Base-by-base conservation (phyloP, 2,888 invertebrate genomes). In the Cinara cedri region DNA sequence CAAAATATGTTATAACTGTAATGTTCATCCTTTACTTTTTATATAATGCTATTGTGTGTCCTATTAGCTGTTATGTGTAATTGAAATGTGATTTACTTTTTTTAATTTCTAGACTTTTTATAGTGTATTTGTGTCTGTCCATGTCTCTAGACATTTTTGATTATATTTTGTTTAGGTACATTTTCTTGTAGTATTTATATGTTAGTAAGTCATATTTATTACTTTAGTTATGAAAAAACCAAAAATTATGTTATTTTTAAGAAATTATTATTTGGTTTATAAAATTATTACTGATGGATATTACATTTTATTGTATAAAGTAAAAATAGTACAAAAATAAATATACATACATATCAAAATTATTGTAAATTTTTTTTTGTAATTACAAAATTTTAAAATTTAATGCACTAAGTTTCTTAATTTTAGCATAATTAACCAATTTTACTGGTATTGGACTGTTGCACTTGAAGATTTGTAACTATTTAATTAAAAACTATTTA, bases 61-160 rank as follows among this genome's bases (percentile, higher is more conserved):
- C 78, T 78, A 78, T 70, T 78, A 78, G 78, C 68, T 78, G 51
- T 78, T 78, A 60, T 78, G 42, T 78, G 34, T 78, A 78, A 76
- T 78, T 60, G n/a, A 78, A 78, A 78, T 78, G 78, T 78, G 70
- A 78, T 78, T 78, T 78, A 78, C 68, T 65, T 66, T 76, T 46
- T 46, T 57, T 55, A 55, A 60, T 70, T 70, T 62, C 24, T 65
- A 54, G 46, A n/a, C 21, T 44, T 54, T 75, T 76, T 55, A 55
- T 9, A 24, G 54, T 75, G 44, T 63, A 54, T 70, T 78, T 66
- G 13, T n/a, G 34, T 68, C 11, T 60, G 19, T 57, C 34, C 60
- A 70, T n/a, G 42, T 62, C 49, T 49, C 19, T 68, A 46, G 26
- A 34, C n/a, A 49, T 66, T 55, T 62, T 62, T 19, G 10, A 26